Percentiles rank a stretch among this genome's conserved stretches.
phyloP scores from a whole-genome alignment of 2,113 vertebrate species.

The Phaetusa simplex region DNA sequence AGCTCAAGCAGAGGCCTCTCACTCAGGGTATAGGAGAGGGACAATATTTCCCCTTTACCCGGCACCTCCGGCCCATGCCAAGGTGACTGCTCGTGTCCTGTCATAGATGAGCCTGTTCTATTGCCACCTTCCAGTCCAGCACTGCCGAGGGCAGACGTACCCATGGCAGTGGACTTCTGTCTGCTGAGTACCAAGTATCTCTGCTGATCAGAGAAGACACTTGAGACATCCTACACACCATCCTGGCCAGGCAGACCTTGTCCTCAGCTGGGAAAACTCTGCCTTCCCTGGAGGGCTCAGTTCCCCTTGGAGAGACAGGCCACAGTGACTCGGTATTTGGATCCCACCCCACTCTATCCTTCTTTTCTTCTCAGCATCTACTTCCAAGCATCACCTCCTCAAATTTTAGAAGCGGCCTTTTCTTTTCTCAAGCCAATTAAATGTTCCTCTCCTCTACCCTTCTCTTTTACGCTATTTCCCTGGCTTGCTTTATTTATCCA shows the following conservation, averaged over 20 bases:
- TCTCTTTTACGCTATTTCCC: not conserved
- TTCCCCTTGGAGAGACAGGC: not conserved
- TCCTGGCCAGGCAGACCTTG: not conserved
- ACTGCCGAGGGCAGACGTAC: not conserved
- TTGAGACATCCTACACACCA: not conserved
- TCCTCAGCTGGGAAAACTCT: not conserved
- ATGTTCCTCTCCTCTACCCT: not conserved
- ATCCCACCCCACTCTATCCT: not conserved
- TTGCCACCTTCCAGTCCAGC: not conserved
- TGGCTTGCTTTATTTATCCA: not conserved
- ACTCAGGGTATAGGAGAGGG: not conserved
- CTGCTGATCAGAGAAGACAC: not conserved
- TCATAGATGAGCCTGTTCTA: not conserved
- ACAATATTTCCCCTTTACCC: not conserved
- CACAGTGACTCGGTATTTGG: rapidly evolving
- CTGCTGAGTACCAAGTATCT: not conserved
- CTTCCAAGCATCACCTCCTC: not conserved
- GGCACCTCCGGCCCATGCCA: not conserved
- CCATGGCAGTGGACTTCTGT: not conserved
- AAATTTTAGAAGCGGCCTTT: not conserved
- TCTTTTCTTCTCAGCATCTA: not conserved
- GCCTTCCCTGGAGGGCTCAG: not conserved
- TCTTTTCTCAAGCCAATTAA: not conserved
- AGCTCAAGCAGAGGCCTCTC: not conserved
- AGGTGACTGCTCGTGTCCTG: not conserved